A percentile compares a stretch with the other conserved stretches of the same genome.
Conservation (phyloP, 2,888 invertebrate genomes). For the Volucella inanis region DNA sequence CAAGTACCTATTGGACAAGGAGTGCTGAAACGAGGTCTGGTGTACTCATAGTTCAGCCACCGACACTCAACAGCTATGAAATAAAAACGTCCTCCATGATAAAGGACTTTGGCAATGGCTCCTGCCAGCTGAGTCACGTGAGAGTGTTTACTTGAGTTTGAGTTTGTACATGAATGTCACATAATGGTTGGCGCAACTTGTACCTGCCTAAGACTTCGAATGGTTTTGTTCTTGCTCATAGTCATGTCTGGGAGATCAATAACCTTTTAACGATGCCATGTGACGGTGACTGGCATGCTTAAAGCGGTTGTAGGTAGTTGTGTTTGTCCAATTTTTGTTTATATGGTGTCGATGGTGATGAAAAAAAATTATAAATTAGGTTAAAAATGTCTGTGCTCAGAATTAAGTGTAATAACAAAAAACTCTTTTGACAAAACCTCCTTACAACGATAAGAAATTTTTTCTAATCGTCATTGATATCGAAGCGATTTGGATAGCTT, state of each 20-base stretch:
- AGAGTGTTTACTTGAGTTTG: slow-evolving; percentile 36
- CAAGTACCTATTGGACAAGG: slow-evolving; percentile 52
- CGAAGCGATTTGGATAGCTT: too few relatives aligned
- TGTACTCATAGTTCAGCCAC: not conserved
- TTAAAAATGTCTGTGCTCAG: not conserved
- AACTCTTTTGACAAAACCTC: too few relatives aligned
- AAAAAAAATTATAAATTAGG: not conserved
- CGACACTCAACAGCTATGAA: slow-evolving; percentile 14
- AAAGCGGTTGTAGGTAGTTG: slow-evolving; percentile 8
- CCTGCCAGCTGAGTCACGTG: slow-evolving; percentile 63
- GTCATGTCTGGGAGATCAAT: slow-evolving; percentile 71
- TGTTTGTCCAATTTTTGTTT: slow-evolving; percentile 49
- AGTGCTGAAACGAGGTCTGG: slow-evolving; percentile 20
- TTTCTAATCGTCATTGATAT: too few relatives aligned
- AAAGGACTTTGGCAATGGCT: slow-evolving; percentile 67
- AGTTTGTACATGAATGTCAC: slow-evolving; percentile 43
- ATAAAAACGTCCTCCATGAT: slow-evolving; percentile 30
- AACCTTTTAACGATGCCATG: slow-evolving; percentile 65
- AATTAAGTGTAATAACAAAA: not conserved
- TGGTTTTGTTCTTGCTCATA: slow-evolving; percentile 59
- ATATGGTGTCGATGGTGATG: slow-evolving; percentile 10
- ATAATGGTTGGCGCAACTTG: slow-evolving; percentile 42
- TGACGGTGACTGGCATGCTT: slow-evolving; percentile 63
- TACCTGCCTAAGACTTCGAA: slow-evolving; percentile 43
- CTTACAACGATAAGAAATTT: too few relatives aligned